Conservation (phyloP, 2,113 vertebrate species). For the Beaufortia kweichowensis region DNA sequence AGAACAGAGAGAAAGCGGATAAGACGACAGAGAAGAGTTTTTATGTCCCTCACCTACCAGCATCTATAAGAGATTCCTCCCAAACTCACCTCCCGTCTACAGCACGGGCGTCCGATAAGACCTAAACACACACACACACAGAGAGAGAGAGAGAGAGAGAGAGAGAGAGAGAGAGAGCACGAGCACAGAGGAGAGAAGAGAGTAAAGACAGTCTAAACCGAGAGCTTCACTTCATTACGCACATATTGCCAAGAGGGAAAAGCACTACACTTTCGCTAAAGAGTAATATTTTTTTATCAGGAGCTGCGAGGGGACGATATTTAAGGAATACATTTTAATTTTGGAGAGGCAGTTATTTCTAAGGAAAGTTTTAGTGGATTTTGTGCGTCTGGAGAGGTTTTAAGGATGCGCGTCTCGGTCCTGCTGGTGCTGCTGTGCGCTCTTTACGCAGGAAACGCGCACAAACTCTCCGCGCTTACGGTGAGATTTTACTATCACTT, state of each 20-base stretch:
- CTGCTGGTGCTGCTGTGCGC: slow-evolving; percentile 69
- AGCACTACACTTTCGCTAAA: background rate
- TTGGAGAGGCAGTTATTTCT: slow-evolving; percentile 4
- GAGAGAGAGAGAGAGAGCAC: slow-evolving; percentile 35
- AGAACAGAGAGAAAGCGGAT: background rate
- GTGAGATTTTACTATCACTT: slow-evolving; percentile 58
- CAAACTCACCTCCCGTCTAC: slow-evolving; percentile 38
- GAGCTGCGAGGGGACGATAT: background rate
- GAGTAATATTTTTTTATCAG: background rate
- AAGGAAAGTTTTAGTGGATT: background rate
- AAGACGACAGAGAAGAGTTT: background rate
- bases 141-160: background rate
- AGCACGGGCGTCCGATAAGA: slow-evolving; percentile 23
- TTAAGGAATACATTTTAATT: slow-evolving; percentile 2
- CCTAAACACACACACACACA: background rate
- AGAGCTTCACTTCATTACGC: slow-evolving; percentile 28
- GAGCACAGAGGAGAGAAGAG: slow-evolving; percentile 44
- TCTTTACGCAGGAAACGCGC: slow-evolving; percentile 70
- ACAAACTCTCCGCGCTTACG: slow-evolving; percentile 80
- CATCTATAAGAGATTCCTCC: slow-evolving; percentile 28
- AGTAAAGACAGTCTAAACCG: background rate
- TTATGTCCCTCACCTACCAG: slow-evolving; percentile 13
- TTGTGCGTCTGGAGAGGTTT: slow-evolving; percentile 45
- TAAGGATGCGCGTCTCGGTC: slow-evolving; percentile 74
- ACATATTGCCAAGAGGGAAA: background rate